Percentiles rank a stretch among this genome's conserved stretches.
These are phyloP conservation scores for Chouioia cunea DNA, from an alignment of 2,888 invertebrate genomes.

Conservation along the genomic window DNA sequence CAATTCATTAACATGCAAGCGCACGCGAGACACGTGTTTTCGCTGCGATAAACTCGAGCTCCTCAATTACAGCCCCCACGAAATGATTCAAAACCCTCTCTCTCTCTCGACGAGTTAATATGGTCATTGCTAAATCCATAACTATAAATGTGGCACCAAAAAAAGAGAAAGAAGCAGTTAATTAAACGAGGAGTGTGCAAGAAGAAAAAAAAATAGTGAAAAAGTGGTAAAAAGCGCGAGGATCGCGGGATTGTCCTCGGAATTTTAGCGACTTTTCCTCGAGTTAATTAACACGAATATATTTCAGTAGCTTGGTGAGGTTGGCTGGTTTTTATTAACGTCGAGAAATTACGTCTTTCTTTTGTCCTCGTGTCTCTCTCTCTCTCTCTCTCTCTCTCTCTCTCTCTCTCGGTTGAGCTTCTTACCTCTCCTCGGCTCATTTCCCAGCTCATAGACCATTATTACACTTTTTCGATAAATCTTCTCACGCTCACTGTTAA, in stretches of 20 bases:
- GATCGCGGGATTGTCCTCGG: constrained; percentile 5
- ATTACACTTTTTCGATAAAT: too few relatives aligned
- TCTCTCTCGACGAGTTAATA: too few relatives aligned
- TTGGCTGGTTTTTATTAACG: constrained; percentile 15
- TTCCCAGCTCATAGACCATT: too few relatives aligned
- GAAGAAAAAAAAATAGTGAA: constrained; percentile 2
- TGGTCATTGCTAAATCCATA: too few relatives aligned
- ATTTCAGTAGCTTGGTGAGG: constrained; percentile 28
- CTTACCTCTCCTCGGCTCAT: too few relatives aligned
- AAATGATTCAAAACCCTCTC: too few relatives aligned
- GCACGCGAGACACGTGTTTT: too few relatives aligned
- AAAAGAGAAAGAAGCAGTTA: constrained; percentile 2
- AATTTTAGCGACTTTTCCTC: constrained; percentile 30
- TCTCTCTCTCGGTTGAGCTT: neutral
- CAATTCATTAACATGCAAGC: too few relatives aligned
- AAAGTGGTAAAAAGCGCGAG: neutral
- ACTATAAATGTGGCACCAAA: too few relatives aligned
- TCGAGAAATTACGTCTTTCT: constrained; percentile 4
- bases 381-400: neutral
- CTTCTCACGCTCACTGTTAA: too few relatives aligned
- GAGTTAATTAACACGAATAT: constrained; percentile 35
- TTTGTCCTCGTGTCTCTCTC: neutral
- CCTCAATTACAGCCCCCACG: too few relatives aligned
- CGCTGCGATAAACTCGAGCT: too few relatives aligned
- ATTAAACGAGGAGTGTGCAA: neutral